phyloP scores from a whole-genome alignment of 2,113 vertebrate genomes.

The Cyprinus carpio region DNA sequence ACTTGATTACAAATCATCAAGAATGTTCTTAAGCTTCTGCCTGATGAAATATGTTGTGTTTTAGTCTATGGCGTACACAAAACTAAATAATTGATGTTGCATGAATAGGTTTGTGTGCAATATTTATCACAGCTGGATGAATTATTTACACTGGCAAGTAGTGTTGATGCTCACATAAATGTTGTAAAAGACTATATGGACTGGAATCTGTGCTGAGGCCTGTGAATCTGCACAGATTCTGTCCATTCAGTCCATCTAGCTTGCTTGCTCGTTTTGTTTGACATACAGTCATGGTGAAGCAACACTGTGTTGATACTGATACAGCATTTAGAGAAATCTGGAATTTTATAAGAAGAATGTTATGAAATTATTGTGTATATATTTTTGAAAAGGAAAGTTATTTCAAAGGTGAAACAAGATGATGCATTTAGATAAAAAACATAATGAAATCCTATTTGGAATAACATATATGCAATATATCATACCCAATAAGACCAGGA shows the following conservation, averaged over 20 bases:
- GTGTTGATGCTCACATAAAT: conserved; percentile 4
- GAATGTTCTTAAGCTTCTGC: not conserved
- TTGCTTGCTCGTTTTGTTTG: not conserved
- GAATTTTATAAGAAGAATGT: too few species aligned
- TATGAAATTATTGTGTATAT: not conserved
- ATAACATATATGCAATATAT: too few species aligned
- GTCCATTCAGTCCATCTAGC: not conserved
- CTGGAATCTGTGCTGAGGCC: conserved; percentile 28
- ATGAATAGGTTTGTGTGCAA: conserved; percentile 32
- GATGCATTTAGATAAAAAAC: too few species aligned
- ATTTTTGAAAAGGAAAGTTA: not conserved
- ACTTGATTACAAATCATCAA: not conserved
- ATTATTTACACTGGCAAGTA: conserved; percentile 54
- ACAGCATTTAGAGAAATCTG: not conserved
- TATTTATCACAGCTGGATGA: conserved; percentile 44
- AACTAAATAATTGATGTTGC: conserved; percentile 21
- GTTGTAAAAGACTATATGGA: conserved; percentile 35
- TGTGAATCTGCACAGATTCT: not conserved
- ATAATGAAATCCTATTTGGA: too few species aligned
- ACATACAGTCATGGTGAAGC: not conserved
- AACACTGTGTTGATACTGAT: not conserved
- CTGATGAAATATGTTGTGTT: not conserved
- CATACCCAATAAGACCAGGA: not conserved
- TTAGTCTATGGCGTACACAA: not conserved
- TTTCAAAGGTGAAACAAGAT: too few species aligned